Evolutionary conservation across 2,113 vertebrate species (phyloP).

Genomic region (Hemichromis elongatus): DNA sequence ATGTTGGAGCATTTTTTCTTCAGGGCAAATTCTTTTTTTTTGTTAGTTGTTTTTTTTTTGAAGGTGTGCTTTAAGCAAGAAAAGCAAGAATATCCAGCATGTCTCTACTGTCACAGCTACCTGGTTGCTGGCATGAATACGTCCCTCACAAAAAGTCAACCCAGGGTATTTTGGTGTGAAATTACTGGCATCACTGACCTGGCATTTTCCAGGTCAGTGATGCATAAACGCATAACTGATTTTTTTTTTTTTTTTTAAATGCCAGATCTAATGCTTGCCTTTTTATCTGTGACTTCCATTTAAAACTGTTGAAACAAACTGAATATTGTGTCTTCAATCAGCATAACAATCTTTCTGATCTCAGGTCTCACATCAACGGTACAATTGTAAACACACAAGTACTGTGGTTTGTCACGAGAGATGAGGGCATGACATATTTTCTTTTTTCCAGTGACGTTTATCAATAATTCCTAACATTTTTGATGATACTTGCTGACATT

Average conservation of each 20-base stretch:
- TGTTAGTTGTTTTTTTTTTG: background rate
- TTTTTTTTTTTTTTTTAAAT: background rate
- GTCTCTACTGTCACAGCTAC: background rate
- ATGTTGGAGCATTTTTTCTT: slow-evolving; percentile 1
- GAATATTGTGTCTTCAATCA: slow-evolving; percentile 30
- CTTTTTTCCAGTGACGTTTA: background rate
- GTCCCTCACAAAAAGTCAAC: background rate
- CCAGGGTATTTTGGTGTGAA: background rate
- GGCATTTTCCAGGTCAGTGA: background rate
- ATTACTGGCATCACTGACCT: background rate
- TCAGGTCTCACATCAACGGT: slow-evolving; percentile 40
- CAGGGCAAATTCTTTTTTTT: background rate
- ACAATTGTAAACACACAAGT: slow-evolving; percentile 11
- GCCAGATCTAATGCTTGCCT: slow-evolving; percentile 9
- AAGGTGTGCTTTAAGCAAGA: background rate
- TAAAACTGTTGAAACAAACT: slow-evolving; percentile 28
- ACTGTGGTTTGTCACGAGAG: slow-evolving; percentile 26
- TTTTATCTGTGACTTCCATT: background rate
- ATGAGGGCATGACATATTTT: slow-evolving; percentile 24
- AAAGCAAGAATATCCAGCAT: background rate
- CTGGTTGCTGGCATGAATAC: background rate
- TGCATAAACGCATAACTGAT: background rate
- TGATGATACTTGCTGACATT: background rate
- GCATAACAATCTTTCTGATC: slow-evolving; percentile 28
- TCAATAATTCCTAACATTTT: background rate